A percentile compares a stretch with the other conserved stretches of the same genome.
Conservation (phyloP, 2,888 invertebrate genomes). For the Alentia gelatinosa region DNA sequence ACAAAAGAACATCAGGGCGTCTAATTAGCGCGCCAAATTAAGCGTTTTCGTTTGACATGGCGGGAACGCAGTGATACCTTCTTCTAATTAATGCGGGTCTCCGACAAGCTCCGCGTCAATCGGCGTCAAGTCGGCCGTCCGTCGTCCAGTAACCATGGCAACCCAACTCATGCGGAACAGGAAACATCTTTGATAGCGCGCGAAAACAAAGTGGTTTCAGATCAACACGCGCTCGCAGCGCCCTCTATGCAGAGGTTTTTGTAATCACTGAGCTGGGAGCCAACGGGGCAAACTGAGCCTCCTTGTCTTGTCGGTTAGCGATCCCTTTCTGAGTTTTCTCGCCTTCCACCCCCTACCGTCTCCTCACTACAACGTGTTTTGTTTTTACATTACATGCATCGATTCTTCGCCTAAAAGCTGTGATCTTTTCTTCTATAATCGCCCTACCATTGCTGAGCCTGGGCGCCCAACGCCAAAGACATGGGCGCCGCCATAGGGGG, state of each 20-base stretch:
- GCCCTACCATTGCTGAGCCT: not conserved
- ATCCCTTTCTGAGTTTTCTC: not conserved
- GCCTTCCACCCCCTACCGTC: not conserved
- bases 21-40: conserved; percentile 35
- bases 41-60: conserved; percentile 23
- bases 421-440: conserved; percentile 17
- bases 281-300: not conserved
- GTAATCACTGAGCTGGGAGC: not conserved
- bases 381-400: not conserved
- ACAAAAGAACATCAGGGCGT: conserved; percentile 10
- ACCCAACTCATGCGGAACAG: not conserved
- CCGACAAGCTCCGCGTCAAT: not conserved
- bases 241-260: not conserved
- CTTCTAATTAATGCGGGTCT: conserved; percentile 15
- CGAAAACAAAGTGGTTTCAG: conserved; percentile 23
- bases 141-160: not conserved
- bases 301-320: conserved; percentile 3
- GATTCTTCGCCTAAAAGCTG: not conserved
- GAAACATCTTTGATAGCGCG: not conserved
- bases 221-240: not conserved
- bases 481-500: no score
- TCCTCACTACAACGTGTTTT: not conserved
- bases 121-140: not conserved
- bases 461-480: not conserved
- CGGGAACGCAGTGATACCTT: not conserved